Conservation (phyloP, 2,888 invertebrate genomes). For the Drosophila vallismaia region DNA sequence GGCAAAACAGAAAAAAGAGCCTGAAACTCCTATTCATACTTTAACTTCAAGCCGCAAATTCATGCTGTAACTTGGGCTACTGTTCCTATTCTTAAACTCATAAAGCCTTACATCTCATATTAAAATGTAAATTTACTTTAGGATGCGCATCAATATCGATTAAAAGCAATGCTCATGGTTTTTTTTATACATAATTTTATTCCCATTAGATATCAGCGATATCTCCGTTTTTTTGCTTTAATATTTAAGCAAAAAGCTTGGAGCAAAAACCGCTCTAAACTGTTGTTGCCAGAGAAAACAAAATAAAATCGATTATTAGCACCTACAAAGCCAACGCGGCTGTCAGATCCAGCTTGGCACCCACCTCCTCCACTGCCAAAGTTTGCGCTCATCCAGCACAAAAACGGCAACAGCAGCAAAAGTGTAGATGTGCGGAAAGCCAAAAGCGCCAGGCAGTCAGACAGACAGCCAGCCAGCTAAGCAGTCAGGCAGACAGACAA, state of each 20-base stretch:
- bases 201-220: slow-evolving; percentile 1
- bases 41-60: not conserved
- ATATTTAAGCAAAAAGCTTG: slow-evolving; percentile 26
- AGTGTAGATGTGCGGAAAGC: slow-evolving; percentile 33
- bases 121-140: not conserved
- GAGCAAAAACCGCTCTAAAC: slow-evolving; percentile 62
- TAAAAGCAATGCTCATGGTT: not conserved
- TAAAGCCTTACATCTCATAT: not conserved
- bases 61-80: no score
- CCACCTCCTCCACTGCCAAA: slow-evolving; percentile 28
- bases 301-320: slow-evolving; percentile 78
- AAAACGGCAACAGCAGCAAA: slow-evolving; percentile 42
- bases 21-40: not conserved
- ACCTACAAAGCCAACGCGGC: slow-evolving; percentile 34
- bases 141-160: not conserved
- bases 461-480: slow-evolving; percentile 39
- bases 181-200: slow-evolving; percentile 12
- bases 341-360: slow-evolving; percentile 42
- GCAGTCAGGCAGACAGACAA: slow-evolving; percentile 48
- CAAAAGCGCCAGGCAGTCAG: slow-evolving; percentile 23
- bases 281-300: slow-evolving; percentile 68
- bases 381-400: slow-evolving; percentile 34
- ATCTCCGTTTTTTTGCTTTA: slow-evolving; percentile 17
- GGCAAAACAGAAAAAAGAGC: slow-evolving; percentile 10
- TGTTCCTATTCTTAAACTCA: no score